These are phyloP conservation scores for Allacma fusca DNA, from an alignment of 2,888 invertebrate species.

Conservation along the genomic window DNA sequence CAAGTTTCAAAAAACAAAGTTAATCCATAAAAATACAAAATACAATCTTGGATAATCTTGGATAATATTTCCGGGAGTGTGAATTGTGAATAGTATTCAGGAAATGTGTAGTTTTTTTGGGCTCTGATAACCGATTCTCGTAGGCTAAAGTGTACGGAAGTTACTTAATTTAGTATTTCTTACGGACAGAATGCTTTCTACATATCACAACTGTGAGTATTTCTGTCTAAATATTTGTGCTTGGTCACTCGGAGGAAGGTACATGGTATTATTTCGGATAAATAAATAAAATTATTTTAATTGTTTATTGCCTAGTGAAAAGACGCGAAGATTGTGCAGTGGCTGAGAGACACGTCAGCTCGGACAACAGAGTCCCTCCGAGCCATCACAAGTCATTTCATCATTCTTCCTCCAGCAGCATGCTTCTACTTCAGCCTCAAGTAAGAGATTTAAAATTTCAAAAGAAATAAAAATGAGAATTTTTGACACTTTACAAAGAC, in stretches of 20 bases:
- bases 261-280: background rate
- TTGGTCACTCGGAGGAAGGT: background rate
- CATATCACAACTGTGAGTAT: constrained; percentile 14
- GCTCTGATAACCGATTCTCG: no score
- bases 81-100: no score
- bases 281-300: background rate
- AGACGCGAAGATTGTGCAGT: constrained; percentile 58
- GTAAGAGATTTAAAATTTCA: constrained; percentile 67
- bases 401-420: constrained; percentile 78
- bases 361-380: constrained; percentile 51
- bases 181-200: background rate
- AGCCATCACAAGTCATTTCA: constrained; percentile 56
- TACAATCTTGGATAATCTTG: no score
- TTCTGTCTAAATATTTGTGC: background rate
- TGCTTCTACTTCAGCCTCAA: constrained; percentile 93
- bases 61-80: no score
- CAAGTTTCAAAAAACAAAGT: no score
- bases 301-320: constrained; percentile 50
- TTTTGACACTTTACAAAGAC: no score
- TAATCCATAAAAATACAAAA: no score
- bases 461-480: background rate
- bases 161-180: no score
- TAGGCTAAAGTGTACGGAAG: no score
- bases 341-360: constrained; percentile 52
- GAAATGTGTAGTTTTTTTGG: no score